Base-by-base conservation (phyloP, 2,888 invertebrate species). In the Protonemura montana region DNA sequence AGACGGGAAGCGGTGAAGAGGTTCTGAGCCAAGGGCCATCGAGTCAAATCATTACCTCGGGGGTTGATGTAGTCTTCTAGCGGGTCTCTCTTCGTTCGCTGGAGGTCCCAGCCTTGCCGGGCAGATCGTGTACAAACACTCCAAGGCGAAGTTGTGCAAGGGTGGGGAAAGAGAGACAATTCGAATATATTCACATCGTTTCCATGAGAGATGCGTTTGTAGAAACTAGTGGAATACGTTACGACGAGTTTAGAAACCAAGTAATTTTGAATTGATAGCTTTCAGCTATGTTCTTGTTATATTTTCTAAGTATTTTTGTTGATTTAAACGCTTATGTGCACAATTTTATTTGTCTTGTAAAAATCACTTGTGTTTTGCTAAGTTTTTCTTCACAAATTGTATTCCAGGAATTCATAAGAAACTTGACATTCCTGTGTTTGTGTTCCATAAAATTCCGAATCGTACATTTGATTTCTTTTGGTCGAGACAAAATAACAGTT, bases 121-220 rank as follows among this genome's bases (percentile, higher is more conserved):
- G 59, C 16, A 59, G 59, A 59, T 59, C 59, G 59, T 59, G 59
- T 59, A 59, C 59, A 59, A 59, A 59, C 59, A 59, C 59, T 59
- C 21, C 59, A 21, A 10, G 59, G 21, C 59, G 59, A 10, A 21
- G 21, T 21, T 59, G 59, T 21, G 7, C 6, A 59, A 21, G 59
- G 59, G 13, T 59, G 59, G 59, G 13, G 59, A 21, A 21, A 2
- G 59, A 59, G 59, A 59, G 59, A 59, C 59, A 59, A 59, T 59
- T 21, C 59, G 59, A 59, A 59, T 59, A 59, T 13, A 59, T 59
- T 59, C 21, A 10, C 59, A 59, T 59, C 59, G 21, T 59, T 59
- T 59, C 21, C 59, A 59, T 21, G 16, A 21, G 41, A 13, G 59
- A 16, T 2, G 59, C 59, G 59, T 59, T 13, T 10, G 59, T 21